Evolutionary conservation across 2,888 invertebrate genomes (phyloP).

Genomic region (Trisateles emortualis): DNA sequence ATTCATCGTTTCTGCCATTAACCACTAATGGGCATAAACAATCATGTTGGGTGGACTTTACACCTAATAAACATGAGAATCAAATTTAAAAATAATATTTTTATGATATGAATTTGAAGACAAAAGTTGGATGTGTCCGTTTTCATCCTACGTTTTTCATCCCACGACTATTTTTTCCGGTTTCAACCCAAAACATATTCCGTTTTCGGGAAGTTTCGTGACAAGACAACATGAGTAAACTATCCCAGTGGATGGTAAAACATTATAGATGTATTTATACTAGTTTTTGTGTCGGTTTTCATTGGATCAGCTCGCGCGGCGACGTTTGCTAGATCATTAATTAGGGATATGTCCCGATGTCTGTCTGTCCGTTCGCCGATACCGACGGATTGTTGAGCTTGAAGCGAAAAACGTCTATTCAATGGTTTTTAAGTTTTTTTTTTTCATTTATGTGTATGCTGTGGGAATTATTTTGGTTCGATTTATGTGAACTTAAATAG

Average conservation of each 20-base stretch:
- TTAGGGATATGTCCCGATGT: conserved; percentile 66
- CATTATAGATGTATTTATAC: conserved; percentile 58
- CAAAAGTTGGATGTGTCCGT: too few species aligned
- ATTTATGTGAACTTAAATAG: conserved; percentile 2
- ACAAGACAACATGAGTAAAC: conserved; percentile 7
- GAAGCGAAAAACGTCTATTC: conserved; percentile 42
- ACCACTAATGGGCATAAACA: too few species aligned
- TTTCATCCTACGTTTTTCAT: too few species aligned
- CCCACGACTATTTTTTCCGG: too few species aligned
- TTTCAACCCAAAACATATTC: too few species aligned
- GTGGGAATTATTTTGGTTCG: conserved; percentile 36
- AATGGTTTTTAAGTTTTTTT: conserved; percentile 27
- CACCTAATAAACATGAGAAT: too few species aligned
- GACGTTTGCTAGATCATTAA: conserved; percentile 74
- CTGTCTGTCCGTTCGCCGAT: conserved; percentile 50
- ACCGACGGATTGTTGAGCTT: conserved; percentile 47
- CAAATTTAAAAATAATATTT: too few species aligned
- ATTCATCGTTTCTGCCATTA: too few species aligned
- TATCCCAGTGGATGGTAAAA: conserved; percentile 47
- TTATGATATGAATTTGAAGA: too few species aligned
- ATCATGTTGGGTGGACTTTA: too few species aligned
- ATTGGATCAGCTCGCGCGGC: conserved; percentile 63
- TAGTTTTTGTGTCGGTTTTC: conserved; percentile 68
- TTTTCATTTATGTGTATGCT: conserved; percentile 16
- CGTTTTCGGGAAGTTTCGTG: not conserved